These are phyloP conservation scores for Meda fulgida DNA, from an alignment of 2,797 vertebrate genomes.

Conservation along the genomic window DNA sequence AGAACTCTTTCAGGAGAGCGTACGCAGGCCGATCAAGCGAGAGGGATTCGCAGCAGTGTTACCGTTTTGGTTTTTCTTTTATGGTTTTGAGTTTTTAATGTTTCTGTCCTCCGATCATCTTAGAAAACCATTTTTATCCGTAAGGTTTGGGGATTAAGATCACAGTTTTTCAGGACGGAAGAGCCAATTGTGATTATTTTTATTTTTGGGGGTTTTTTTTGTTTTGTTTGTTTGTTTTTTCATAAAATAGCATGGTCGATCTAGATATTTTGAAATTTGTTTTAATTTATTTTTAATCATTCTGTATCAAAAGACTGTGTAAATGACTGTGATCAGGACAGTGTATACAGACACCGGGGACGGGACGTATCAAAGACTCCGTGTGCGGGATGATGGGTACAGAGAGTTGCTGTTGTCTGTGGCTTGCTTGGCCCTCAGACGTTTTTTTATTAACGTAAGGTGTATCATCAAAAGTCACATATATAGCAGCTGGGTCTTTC, in stretches of 20 bases:
- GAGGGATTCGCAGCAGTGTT: conserved; percentile 48
- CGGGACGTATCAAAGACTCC: not conserved
- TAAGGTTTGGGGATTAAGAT: conserved; percentile 47
- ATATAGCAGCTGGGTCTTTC: conserved; percentile 23
- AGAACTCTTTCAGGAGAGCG: conserved; percentile 39
- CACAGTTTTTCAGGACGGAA: conserved; percentile 45
- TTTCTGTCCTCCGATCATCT: conserved; percentile 46
- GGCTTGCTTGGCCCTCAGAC: conserved; percentile 2
- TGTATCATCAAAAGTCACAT: conserved; percentile 39
- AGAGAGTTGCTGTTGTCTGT: conserved; percentile 13
- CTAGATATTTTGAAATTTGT: not conserved
- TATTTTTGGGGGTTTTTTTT: too few species aligned
- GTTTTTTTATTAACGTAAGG: conserved; percentile 1
- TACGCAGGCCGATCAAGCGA: conserved; percentile 36
- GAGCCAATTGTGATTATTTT: conserved; percentile 23
- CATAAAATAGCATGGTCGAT: conserved; percentile 18
- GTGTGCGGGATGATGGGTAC: not conserved
- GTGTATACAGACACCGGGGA: not conserved
- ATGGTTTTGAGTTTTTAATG: conserved; percentile 46
- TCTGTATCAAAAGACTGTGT: conserved; percentile 16
- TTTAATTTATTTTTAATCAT: conserved; percentile 52
- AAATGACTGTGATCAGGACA: not conserved
- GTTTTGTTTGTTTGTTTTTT: conserved; percentile 13
- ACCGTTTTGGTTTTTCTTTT: conserved; percentile 17
- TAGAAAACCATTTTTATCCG: conserved; percentile 36